These are phyloP conservation scores for Danio kyathit DNA, from an alignment of 2,797 vertebrate species.

Conservation along the genomic window DNA sequence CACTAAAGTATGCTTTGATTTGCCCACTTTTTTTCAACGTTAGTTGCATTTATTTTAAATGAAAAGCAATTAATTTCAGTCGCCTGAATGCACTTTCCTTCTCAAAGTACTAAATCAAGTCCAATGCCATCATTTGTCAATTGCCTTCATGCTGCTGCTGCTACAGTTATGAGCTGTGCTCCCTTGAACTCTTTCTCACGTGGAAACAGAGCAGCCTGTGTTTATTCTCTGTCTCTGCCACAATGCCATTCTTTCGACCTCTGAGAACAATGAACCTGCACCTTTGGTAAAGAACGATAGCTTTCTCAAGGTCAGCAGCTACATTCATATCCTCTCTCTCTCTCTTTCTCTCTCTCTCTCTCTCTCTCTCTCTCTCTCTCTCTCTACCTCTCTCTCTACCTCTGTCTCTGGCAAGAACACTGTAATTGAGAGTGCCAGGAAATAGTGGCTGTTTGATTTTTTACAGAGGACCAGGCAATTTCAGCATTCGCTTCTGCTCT, in stretches of 20 bases:
- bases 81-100: slow-evolving; percentile 35
- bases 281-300: slow-evolving; percentile 55
- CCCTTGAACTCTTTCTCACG: slow-evolving; percentile 10
- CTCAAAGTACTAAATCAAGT: slow-evolving; percentile 41
- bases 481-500: slow-evolving; percentile 53
- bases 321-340: slow-evolving; percentile 41
- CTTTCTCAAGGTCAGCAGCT: slow-evolving; percentile 71
- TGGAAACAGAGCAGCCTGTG: slow-evolving; percentile 38
- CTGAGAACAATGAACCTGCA: slow-evolving; percentile 66
- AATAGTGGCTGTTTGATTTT: slow-evolving; percentile 63
- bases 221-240: slow-evolving; percentile 38
- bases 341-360: slow-evolving; percentile 31
- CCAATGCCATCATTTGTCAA: slow-evolving; percentile 46
- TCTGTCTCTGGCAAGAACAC: slow-evolving; percentile 37
- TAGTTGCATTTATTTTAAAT: slow-evolving; percentile 10
- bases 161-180: slow-evolving; percentile 25
- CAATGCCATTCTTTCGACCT: slow-evolving; percentile 32
- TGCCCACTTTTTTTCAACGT: background rate
- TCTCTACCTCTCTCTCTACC: slow-evolving; percentile 20
- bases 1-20: background rate
- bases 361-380: slow-evolving; percentile 25
- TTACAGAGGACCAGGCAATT: slow-evolving; percentile 55
- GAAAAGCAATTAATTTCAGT: slow-evolving; percentile 30
- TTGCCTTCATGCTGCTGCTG: slow-evolving; percentile 32
- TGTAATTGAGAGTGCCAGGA: slow-evolving; percentile 41